Conservation (phyloP, 1,140 invertebrate species). For the Sitobion miscanthi region DNA sequence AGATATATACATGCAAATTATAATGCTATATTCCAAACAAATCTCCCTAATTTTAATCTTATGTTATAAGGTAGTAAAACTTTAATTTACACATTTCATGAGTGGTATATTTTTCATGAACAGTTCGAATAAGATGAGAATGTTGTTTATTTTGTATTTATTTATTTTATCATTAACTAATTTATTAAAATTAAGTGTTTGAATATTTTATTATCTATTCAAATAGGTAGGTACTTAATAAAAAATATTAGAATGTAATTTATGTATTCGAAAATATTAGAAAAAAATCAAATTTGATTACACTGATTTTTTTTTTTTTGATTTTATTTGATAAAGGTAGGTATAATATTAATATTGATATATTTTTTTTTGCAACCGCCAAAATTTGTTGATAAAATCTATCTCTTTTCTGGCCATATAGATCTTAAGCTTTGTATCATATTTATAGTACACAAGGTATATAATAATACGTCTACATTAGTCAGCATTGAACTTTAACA, state of each 20-base stretch:
- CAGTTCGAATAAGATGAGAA: too few species aligned
- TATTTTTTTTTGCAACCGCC: neutral
- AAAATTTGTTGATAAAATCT: neutral
- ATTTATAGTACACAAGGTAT: neutral
- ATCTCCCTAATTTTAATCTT: neutral
- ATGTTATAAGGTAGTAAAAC: neutral
- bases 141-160: neutral
- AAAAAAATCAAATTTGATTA: too few species aligned
- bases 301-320: too few species aligned
- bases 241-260: too few species aligned
- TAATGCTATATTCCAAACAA: neutral
- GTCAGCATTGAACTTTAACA: too few species aligned
- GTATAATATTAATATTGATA: too few species aligned
- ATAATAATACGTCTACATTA: neutral
- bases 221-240: too few species aligned
- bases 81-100: neutral
- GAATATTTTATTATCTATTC: too few species aligned
- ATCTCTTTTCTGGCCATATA: neutral
- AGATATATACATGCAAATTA: neutral
- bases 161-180: neutral
- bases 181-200: neutral
- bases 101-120: neutral
- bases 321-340: too few species aligned
- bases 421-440: neutral
- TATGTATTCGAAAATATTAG: too few species aligned